Evolutionary conservation across 53 echinoderm and acorn worm species (phyloP), one percentile per base, ranked within the genome.

Genomic region (Paracentrotus lividus): DNA sequence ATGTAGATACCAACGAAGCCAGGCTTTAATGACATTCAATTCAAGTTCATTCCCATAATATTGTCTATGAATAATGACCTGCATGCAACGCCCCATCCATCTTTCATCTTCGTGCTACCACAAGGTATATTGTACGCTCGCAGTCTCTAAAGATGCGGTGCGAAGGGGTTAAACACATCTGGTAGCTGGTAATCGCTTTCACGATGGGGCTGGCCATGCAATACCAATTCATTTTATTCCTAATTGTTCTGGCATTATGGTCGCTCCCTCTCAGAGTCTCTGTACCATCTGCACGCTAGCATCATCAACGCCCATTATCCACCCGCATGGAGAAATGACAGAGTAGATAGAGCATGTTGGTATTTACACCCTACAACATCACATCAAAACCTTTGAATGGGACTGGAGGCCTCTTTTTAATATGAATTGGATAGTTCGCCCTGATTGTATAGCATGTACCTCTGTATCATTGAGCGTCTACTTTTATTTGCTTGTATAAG

Each of bases 201-300:
- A 86, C 86, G 86, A 86, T 54, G 32, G n/a, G 56, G 54, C 56
- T 32, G 55, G 54, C 33, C 55, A 45, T 13, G 56, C 55, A 55
- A 86, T 86, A 86, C 56, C 54, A 36, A 86, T 86, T 86, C 86
- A 86, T 86, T 86, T 86, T 54, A 55, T 29, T 49, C 53, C 86
- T 55, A 86, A 55, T 86, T 86, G 81, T 81, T 45, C 26, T 36
- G 86, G 26, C 56, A 33, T 56, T 36, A 1, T 33, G 34, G 24
- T 9, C 26, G 86, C 86, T 54, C 56, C 56, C 57, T 53, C 56
- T 20, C 49, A 5, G 38, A 23, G 52, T n/a, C n/a, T n/a, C n/a
- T n/a, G 5, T 32, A 52, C 38, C 86, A 32, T 14, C 86, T 21
- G 2, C 56, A 55, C 36, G 55, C 56, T 56, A 55, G 24, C 81